Conservation (phyloP, 1,140 invertebrate species). For the Pachypsylla venusta region DNA sequence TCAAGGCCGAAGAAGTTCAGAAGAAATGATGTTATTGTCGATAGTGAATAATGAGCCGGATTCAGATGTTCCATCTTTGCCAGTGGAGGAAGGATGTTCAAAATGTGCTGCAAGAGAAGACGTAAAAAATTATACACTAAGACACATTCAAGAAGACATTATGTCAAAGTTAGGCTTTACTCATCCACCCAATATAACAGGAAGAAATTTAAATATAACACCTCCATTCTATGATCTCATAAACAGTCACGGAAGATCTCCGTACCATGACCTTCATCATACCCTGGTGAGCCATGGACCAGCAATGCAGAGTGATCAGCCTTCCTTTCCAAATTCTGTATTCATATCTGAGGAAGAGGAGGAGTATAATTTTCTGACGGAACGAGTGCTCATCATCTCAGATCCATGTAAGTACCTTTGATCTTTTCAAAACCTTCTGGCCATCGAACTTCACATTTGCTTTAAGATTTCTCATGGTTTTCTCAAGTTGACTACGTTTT, state of each 20-base stretch:
- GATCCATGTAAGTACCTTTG: not conserved
- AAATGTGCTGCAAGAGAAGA: not conserved
- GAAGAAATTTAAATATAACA: not conserved
- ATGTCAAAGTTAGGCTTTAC: not conserved
- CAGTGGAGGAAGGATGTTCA: not conserved
- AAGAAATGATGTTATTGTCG: too few relatives aligned
- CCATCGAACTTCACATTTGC: too few relatives aligned
- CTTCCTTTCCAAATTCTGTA: not conserved
- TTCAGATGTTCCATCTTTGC: too few relatives aligned
- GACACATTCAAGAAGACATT: not conserved
- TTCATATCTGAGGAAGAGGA: not conserved
- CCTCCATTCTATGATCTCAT: not conserved
- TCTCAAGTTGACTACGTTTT: too few relatives aligned
- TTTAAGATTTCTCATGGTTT: too few relatives aligned
- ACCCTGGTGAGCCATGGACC: not conserved
- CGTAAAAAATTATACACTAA: not conserved
- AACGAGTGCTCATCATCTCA: not conserved
- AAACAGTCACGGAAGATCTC: not conserved
- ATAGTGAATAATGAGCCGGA: too few relatives aligned
- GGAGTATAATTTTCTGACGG: not conserved
- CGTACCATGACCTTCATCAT: not conserved
- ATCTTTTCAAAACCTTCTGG: too few relatives aligned
- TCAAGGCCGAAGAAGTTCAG: too few relatives aligned
- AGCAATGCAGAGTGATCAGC: not conserved
- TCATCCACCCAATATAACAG: not conserved